These are phyloP conservation scores for Tringa solitaria DNA, from an alignment of 2,113 vertebrate genomes.

Conservation along the genomic window DNA sequence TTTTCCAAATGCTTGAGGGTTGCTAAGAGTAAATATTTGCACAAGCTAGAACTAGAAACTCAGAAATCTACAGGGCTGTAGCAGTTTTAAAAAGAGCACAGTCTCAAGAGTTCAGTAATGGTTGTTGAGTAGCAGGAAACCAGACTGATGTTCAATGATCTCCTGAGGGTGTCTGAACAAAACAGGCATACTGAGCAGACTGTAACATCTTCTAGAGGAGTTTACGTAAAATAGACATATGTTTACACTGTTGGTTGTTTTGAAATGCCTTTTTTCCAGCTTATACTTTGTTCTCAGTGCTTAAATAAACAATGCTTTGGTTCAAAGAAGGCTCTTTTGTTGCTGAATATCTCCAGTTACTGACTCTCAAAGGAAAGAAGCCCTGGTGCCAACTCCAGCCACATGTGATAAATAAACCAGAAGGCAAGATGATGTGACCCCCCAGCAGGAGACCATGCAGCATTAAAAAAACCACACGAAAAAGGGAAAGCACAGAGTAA, in stretches of 20 bases:
- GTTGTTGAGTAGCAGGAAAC: conserved; percentile 1
- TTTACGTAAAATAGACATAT: conserved; percentile 37
- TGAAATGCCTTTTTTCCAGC: conserved; percentile 14
- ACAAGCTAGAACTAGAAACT: neutral
- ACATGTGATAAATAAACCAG: neutral
- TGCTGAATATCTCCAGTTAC: neutral
- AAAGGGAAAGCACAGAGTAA: neutral
- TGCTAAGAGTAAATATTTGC: neutral
- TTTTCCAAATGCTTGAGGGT: neutral
- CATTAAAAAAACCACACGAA: neutral
- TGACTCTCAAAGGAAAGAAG: neutral
- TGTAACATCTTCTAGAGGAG: neutral
- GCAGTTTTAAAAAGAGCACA: neutral
- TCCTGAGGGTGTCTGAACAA: conserved; percentile 2
- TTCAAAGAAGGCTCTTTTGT: neutral
- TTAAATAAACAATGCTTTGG: conserved; percentile 18
- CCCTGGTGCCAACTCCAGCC: neutral
- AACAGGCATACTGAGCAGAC: neutral
- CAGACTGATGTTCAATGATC: neutral
- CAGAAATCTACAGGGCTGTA: neutral
- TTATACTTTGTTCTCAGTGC: neutral
- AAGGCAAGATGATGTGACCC: neutral
- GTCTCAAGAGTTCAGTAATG: neutral
- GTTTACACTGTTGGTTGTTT: conserved; percentile 42
- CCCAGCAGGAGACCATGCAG: neutral